Conservation (phyloP, 2,113 vertebrate species). For the Stomatorhinus ivindoensis region DNA sequence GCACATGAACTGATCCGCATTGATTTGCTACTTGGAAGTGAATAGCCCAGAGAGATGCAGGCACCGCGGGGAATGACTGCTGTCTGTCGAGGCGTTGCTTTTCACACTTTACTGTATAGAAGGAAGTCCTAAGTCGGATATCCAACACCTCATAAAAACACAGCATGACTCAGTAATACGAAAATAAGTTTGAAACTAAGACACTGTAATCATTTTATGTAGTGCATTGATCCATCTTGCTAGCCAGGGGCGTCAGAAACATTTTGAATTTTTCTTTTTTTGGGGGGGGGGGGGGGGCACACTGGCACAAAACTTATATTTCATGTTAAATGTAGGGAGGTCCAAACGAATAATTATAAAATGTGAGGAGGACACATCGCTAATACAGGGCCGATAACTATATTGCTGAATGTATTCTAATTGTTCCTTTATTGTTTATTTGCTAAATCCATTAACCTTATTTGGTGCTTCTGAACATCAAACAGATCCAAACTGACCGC, state of each 20-base stretch:
- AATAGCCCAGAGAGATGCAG: background rate
- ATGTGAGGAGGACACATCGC: no score
- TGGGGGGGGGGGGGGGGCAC: no score
- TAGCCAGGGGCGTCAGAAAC: no score
- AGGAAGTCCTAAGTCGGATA: slow-evolving; percentile 31
- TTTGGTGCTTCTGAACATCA: background rate
- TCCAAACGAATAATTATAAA: no score
- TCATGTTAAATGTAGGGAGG: no score
- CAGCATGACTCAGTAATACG: slow-evolving; percentile 34
- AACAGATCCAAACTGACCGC: background rate
- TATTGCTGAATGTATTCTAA: background rate
- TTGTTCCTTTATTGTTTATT: background rate
- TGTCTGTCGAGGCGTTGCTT: slow-evolving; percentile 30
- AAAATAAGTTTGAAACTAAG: slow-evolving; percentile 19
- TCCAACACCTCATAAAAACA: slow-evolving; percentile 51
- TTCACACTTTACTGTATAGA: slow-evolving; percentile 36
- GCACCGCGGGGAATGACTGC: background rate
- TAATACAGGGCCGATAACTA: background rate
- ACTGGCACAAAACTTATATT: no score
- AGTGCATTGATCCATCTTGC: background rate
- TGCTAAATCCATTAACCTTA: background rate
- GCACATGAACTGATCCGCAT: background rate
- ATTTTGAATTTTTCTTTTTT: no score
- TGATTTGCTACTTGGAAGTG: background rate
- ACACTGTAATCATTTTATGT: background rate